phyloP scores from a whole-genome alignment of 2,113 vertebrate genomes.

The Leucoraja erinaceus region DNA sequence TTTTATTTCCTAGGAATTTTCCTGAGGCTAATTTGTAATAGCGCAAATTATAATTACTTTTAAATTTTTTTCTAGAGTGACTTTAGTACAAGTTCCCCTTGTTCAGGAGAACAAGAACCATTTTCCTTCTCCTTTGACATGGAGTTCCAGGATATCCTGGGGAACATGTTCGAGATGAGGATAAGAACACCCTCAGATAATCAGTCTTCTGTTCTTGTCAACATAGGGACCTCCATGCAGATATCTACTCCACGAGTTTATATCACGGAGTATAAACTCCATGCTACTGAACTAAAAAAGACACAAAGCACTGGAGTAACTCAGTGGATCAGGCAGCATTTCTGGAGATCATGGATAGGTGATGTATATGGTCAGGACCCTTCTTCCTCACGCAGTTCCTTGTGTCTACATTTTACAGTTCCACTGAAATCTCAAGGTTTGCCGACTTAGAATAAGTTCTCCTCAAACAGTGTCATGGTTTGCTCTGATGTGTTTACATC shows the following conservation, averaged over 20 bases:
- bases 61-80: background rate
- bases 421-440: too few relatives aligned
- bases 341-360: too few relatives aligned
- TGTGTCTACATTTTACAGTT: too few relatives aligned
- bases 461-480: too few relatives aligned
- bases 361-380: too few relatives aligned
- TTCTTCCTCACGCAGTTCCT: too few relatives aligned
- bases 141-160: background rate
- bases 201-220: background rate
- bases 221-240: background rate
- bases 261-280: too few relatives aligned
- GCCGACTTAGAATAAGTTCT: too few relatives aligned
- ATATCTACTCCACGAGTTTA: background rate
- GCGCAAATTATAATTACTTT: background rate
- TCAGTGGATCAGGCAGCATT: too few relatives aligned
- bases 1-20: slow-evolving; percentile 27
- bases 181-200: background rate
- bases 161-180: background rate
- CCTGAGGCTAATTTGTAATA: background rate
- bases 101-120: background rate
- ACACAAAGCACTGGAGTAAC: too few relatives aligned
- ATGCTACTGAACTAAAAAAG: too few relatives aligned
- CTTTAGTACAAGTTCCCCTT: background rate
- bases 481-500: background rate
- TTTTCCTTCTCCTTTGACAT: background rate